A percentile compares a stretch with the other conserved stretches of the same genome.
Evolutionary conservation across 1,140 invertebrate genomes (phyloP).

Genomic region (Heliconius hermathena): DNA sequence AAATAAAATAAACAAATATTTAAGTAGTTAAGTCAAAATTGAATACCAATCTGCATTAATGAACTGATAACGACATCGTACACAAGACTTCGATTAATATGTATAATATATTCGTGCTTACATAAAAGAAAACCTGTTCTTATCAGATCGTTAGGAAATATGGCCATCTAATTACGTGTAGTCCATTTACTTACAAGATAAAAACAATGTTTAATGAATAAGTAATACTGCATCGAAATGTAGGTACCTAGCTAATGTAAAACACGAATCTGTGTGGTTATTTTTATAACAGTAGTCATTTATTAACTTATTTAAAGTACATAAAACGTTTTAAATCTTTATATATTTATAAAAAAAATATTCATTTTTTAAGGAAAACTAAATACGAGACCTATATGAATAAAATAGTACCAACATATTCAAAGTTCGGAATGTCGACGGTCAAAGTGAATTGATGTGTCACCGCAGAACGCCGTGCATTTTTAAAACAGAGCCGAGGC

Average conservation of each 20-base stretch:
- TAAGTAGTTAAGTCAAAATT: background rate
- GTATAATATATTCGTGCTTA: constrained; percentile 24
- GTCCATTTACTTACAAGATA: constrained; percentile 20
- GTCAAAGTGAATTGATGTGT: constrained; percentile 77
- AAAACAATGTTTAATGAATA: constrained; percentile 13
- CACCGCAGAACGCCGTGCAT: constrained; percentile 75
- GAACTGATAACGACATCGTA: background rate
- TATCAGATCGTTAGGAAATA: constrained; percentile 19
- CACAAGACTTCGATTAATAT: background rate
- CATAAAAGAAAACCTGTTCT: constrained; percentile 27
- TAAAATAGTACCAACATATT: constrained; percentile 32
- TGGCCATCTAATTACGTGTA: constrained; percentile 15
- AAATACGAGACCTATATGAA: background rate
- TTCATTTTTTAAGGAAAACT: background rate
- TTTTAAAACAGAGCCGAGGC: constrained; percentile 73
- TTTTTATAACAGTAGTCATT: background rate
- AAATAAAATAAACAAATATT: too few relatives aligned
- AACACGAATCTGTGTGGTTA: background rate
- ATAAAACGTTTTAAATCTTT: background rate
- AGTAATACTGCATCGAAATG: background rate
- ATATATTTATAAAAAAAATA: background rate
- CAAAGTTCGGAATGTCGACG: constrained; percentile 42
- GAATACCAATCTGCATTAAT: background rate
- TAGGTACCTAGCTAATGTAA: background rate
- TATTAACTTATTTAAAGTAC: background rate